Base-by-base conservation (phyloP, 1,140 invertebrate genomes). In the Drosophila miranda region DNA sequence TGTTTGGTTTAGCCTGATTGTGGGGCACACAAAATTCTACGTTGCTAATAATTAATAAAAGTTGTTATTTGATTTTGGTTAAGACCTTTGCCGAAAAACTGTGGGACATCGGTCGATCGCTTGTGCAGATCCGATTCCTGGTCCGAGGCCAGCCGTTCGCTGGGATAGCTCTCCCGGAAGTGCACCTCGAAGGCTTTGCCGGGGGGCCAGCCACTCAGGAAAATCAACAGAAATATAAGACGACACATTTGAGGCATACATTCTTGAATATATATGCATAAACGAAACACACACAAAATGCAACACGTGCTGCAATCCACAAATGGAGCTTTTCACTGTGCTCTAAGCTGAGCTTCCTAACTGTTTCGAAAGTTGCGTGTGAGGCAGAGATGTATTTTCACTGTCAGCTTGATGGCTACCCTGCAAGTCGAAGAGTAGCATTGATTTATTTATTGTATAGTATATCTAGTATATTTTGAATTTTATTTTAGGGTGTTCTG, bases 1-100 rank as follows among this genome's bases (percentile, higher is more conserved):
- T 95, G 68, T 96, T 96, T 93, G 95, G 95, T 14, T 92, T 96
- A 42, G 93, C 94, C 41, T 90, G 63, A 78, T n/a, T 6, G n/a
- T n/a, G 6, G 7, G 4, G 14, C 8, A 7, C 3, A 13, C 28
- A 8, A 66, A 68, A 52, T 26, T 72, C 0, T 1, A 23, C 41
- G n/a, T 28, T 75, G 41, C 77, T 42, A 82, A 26, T 26, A 26
- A 26, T 26, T 26, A 79, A 79, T 79, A 74, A 79, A 84, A 43
- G 69, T 63, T 54, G 60, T 50, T 69, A 53, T 63, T 61, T 59
- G 48, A 44, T 6, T 42, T 61, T n/a, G 14, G 19, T 9, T 14
- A 23, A 60, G 61, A 80, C 89, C 89, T 90, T 90, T 88, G 55
- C 90, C 89, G 38, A 78, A 90, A 43, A 90, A 90, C 46, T 89